These are phyloP conservation scores for Drosophila asahinai DNA, from an alignment of 1,140 invertebrate species.

Conservation along the genomic window DNA sequence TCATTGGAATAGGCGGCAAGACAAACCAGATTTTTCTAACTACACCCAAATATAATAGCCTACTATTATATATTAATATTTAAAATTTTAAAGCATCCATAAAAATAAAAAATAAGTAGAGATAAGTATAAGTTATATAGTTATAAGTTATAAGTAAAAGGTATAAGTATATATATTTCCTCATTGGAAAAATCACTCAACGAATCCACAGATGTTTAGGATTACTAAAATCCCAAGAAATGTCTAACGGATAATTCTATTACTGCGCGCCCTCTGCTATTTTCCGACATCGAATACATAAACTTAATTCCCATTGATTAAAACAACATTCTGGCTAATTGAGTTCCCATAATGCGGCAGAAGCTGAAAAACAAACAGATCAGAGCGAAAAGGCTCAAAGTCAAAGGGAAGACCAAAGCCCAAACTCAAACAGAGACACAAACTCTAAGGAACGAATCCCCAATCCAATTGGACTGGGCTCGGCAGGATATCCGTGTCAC, in stretches of 20 bases:
- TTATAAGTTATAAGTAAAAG: too few species aligned
- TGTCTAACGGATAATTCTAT: background rate
- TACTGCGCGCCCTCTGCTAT: background rate
- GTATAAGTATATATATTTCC: too few species aligned
- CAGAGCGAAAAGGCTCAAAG: slow-evolving; percentile 2
- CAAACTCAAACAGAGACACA: slow-evolving; percentile 33
- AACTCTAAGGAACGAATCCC: slow-evolving; percentile 31
- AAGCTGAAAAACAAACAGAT: slow-evolving; percentile 58
- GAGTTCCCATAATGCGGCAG: slow-evolving; percentile 50
- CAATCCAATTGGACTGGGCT: slow-evolving; percentile 40
- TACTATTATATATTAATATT: background rate
- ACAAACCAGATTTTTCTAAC: too few species aligned
- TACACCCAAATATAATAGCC: too few species aligned
- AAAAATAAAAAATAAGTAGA: background rate
- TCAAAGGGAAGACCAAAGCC: slow-evolving; percentile 30
- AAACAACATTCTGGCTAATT: slow-evolving; percentile 57
- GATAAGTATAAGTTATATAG: too few species aligned
- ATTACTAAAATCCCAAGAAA: background rate
- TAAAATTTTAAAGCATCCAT: background rate
- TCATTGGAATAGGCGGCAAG: too few species aligned
- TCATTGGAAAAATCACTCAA: background rate
- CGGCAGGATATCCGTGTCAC: slow-evolving; percentile 75
- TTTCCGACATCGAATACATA: background rate
- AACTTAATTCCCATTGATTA: slow-evolving; percentile 53
- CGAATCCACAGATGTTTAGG: background rate